phyloP scores from a whole-genome alignment of 2,113 vertebrate genomes.

The Carlito syrichta region DNA sequence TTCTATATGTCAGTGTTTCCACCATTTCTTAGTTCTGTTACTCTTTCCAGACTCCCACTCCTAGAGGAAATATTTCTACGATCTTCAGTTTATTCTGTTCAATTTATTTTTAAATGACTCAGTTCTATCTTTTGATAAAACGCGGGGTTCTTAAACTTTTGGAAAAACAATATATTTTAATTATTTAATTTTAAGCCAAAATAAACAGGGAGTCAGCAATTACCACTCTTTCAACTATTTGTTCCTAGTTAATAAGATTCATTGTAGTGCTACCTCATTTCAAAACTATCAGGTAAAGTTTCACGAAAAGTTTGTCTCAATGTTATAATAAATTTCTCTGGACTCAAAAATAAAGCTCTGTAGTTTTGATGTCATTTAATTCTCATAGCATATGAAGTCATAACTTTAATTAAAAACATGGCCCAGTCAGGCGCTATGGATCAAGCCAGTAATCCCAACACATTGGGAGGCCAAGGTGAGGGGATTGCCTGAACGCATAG shows the following conservation, averaged over 20 bases:
- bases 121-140: background rate
- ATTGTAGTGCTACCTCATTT: too few species aligned
- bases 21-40: background rate
- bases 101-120: slow-evolving; percentile 21
- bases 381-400: background rate
- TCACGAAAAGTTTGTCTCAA: background rate
- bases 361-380: background rate
- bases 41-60: background rate
- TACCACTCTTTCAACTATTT: too few species aligned
- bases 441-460: too few species aligned
- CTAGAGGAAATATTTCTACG: background rate
- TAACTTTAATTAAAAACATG: too few species aligned
- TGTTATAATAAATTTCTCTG: background rate
- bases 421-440: too few species aligned
- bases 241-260: too few species aligned
- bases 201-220: too few species aligned
- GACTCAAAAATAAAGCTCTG: background rate
- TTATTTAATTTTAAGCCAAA: background rate
- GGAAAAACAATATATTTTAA: background rate
- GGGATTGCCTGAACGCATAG: too few species aligned
- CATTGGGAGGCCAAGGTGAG: too few species aligned
- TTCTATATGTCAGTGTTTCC: background rate
- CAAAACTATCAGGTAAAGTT: background rate
- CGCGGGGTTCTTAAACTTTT: background rate
- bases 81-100: background rate